Percentiles rank a stretch among this genome's conserved stretches.
phyloP scores from a whole-genome alignment of 2,888 invertebrate species.

The Sinodicranocentrus sp. region DNA sequence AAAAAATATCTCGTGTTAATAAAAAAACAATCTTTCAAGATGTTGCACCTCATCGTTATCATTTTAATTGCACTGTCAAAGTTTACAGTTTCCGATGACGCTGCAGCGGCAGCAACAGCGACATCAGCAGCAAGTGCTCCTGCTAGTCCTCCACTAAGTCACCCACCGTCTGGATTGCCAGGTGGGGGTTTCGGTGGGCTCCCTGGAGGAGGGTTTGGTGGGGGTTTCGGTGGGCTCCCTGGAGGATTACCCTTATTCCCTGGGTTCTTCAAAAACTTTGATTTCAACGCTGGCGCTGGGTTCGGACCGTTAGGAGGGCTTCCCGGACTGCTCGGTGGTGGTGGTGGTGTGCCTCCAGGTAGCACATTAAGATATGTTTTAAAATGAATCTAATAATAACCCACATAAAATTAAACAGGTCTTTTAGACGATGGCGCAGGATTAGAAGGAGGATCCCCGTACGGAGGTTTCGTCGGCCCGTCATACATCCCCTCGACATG shows the following conservation, averaged over 20 bases:
- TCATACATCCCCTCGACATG: conserved; percentile 71
- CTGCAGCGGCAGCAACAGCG: background rate
- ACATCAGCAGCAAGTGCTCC: background rate
- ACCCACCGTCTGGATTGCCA: conserved; percentile 23
- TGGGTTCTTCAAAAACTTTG: conserved; percentile 47
- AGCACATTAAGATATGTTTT: too few relatives aligned
- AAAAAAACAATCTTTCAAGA: too few relatives aligned
- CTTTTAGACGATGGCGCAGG: background rate
- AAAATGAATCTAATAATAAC: too few relatives aligned
- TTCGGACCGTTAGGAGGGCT: conserved; percentile 23
- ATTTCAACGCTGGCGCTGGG: conserved; percentile 44
- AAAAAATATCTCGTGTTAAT: too few relatives aligned
- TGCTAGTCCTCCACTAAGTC: background rate
- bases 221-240: conserved; percentile 11
- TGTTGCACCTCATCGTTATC: background rate
- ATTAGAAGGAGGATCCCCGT: conserved; percentile 13
- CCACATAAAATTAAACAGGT: too few relatives aligned
- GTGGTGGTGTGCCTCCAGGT: conserved; percentile 15
- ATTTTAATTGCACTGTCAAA: background rate
- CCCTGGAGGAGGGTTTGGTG: conserved; percentile 4
- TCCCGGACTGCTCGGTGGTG: conserved; percentile 22
- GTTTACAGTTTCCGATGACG: background rate
- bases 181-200: background rate
- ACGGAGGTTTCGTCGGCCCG: conserved; percentile 56
- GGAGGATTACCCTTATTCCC: conserved; percentile 27